Evolutionary conservation across 2,888 invertebrate genomes (phyloP).

Genomic region (Sylvicola cinctus): DNA sequence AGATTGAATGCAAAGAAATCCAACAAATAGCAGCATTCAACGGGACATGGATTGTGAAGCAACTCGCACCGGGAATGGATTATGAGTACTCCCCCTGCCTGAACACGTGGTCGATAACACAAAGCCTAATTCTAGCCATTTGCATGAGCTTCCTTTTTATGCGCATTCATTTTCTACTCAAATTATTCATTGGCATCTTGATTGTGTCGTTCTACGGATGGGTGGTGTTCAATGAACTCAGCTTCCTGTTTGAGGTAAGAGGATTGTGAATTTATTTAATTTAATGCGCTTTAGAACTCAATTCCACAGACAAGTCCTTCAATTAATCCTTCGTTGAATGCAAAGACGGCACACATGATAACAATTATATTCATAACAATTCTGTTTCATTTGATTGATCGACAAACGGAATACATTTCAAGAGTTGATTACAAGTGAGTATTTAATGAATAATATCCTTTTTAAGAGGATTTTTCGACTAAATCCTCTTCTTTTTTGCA

Average conservation of each 20-base stretch:
- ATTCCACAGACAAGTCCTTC: too few relatives aligned
- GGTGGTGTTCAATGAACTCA: conserved; percentile 41
- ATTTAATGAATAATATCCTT: conserved; percentile 10
- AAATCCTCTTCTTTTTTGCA: conserved; percentile 1
- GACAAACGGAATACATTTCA: conserved; percentile 76
- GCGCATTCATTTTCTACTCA: conserved; percentile 63
- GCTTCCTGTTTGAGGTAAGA: conserved; percentile 29
- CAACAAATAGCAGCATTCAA: too few relatives aligned
- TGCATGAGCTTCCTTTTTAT: conserved; percentile 63
- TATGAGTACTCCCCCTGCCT: conserved; percentile 16
- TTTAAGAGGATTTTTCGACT: neutral
- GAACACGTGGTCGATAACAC: conserved; percentile 26
- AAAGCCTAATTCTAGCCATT: conserved; percentile 32
- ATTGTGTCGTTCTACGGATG: conserved; percentile 45
- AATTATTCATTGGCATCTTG: conserved; percentile 45
- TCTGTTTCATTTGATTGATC: conserved; percentile 65
- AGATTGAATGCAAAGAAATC: too few relatives aligned
- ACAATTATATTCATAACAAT: conserved; percentile 51
- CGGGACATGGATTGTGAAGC: too few relatives aligned
- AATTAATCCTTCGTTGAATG: conserved; percentile 46
- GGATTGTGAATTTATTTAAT: conserved; percentile 1
- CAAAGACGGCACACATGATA: conserved; percentile 50
- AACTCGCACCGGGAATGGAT: too few relatives aligned
- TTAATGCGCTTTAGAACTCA: neutral
- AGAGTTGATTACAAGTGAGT: conserved; percentile 59